Conservation (phyloP, 2,113 vertebrate genomes). For the Poeciliopsis occidentalis region DNA sequence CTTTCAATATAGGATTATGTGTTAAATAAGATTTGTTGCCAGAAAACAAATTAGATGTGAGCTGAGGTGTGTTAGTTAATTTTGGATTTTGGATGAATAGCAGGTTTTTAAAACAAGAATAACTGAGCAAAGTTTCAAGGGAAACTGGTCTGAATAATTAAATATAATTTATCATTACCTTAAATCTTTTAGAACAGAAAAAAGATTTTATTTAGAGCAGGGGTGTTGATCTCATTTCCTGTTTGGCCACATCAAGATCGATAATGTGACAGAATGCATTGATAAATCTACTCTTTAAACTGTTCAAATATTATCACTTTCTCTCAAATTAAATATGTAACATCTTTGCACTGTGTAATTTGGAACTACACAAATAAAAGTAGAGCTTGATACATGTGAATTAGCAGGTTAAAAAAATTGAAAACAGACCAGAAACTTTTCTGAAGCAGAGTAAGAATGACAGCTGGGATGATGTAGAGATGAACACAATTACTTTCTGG, state of each 20-base stretch:
- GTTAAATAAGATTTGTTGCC: not conserved
- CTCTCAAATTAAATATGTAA: no score
- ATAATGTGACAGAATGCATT: no score
- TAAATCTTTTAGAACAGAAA: no score
- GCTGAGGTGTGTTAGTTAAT: slow-evolving; percentile 1
- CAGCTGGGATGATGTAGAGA: slow-evolving; percentile 18
- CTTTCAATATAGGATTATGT: slow-evolving; percentile 6
- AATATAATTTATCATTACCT: not conserved
- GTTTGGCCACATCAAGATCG: no score
- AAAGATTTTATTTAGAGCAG: slow-evolving; percentile 4
- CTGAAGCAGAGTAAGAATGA: slow-evolving; percentile 22
- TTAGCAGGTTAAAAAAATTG: no score
- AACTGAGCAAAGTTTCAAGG: not conserved
- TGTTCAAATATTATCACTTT: no score
- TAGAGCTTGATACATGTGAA: no score
- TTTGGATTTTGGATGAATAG: not conserved
- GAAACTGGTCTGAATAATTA: not conserved
- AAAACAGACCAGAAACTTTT: not conserved
- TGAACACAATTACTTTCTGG: not conserved
- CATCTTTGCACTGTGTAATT: no score
- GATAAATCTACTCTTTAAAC: no score
- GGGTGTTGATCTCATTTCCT: no score
- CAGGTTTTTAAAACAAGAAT: not conserved
- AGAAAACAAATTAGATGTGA: slow-evolving; percentile 10
- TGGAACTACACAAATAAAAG: no score